These are phyloP conservation scores for Zaprionus bogoriensis DNA, from an alignment of 2,888 invertebrate species.

Conservation along the genomic window DNA sequence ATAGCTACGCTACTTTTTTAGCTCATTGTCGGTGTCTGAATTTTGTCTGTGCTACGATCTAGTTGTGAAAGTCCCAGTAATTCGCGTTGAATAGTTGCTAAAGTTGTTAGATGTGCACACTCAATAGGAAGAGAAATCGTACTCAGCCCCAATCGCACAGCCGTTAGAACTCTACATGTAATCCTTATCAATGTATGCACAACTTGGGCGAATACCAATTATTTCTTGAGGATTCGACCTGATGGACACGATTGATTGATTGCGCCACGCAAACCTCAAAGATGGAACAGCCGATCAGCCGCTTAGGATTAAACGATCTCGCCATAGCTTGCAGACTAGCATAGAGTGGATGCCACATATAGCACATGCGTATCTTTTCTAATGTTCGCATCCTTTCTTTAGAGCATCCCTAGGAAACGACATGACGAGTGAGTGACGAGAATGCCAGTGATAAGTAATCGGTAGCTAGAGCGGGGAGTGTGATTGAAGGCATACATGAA, in stretches of 20 bases:
- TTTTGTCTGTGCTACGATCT: no score
- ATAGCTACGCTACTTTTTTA: slow-evolving; percentile 33
- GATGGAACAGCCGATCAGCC: no score
- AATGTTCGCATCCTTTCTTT: no score
- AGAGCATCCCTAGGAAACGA: background rate
- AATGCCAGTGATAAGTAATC: background rate
- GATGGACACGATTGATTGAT: no score
- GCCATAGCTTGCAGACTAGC: no score
- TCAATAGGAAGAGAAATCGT: slow-evolving; percentile 15
- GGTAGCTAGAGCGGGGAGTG: background rate
- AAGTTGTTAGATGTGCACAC: slow-evolving; percentile 62
- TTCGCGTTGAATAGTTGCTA: slow-evolving; percentile 50
- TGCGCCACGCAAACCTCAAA: no score
- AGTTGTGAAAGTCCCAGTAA: slow-evolving; percentile 30
- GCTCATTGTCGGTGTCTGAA: slow-evolving; percentile 44
- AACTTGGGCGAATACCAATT: background rate
- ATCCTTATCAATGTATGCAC: slow-evolving; percentile 14
- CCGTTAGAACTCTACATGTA: slow-evolving; percentile 14
- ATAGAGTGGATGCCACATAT: no score
- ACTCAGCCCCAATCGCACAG: slow-evolving; percentile 27
- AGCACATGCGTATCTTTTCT: no score
- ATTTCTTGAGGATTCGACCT: no score
- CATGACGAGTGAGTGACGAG: background rate
- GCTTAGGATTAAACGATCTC: no score
- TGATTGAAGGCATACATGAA: slow-evolving; percentile 9